These are phyloP conservation scores for Neuroscelio doddi DNA, from an alignment of 2,888 invertebrate genomes.

Conservation along the genomic window DNA sequence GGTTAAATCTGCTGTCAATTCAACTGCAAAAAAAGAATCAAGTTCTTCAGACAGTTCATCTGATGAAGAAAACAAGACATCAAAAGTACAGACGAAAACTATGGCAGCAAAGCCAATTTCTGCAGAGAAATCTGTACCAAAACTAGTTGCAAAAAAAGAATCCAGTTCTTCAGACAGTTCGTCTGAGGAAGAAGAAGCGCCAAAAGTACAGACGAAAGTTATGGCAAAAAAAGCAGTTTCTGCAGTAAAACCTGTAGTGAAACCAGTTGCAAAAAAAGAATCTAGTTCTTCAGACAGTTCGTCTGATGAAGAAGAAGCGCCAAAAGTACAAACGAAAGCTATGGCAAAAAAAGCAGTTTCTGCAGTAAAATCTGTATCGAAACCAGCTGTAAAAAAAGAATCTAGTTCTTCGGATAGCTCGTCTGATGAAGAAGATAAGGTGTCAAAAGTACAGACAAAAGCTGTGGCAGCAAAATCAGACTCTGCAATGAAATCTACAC, in stretches of 20 bases:
- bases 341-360: slow-evolving; percentile 41
- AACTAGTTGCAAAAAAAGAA: slow-evolving; percentile 58
- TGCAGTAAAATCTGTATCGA: slow-evolving; percentile 1
- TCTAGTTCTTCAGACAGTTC: slow-evolving; percentile 51
- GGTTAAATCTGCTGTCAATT: slow-evolving; percentile 1
- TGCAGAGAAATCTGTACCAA: slow-evolving; percentile 4
- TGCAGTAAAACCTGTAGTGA: slow-evolving; percentile 2
- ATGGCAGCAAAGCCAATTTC: not conserved
- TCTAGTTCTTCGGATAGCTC: slow-evolving; percentile 50
- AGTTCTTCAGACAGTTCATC: slow-evolving; percentile 14
- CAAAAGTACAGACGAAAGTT: slow-evolving; percentile 31
- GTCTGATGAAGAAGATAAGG: slow-evolving; percentile 51
- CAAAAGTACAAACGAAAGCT: slow-evolving; percentile 31
- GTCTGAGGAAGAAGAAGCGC: slow-evolving; percentile 51
- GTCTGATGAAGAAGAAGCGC: slow-evolving; percentile 51
- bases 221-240: slow-evolving; percentile 41
- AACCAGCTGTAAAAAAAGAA: slow-evolving; percentile 20
- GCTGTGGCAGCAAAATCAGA: slow-evolving; percentile 42
- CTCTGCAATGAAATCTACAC: not conserved
- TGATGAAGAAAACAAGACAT: slow-evolving; percentile 27
- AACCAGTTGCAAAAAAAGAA: slow-evolving; percentile 20
- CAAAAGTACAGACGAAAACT: not conserved
- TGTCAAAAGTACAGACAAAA: slow-evolving; percentile 32
- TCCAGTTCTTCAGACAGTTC: slow-evolving; percentile 54
- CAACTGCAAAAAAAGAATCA: slow-evolving; percentile 29